phyloP scores from a whole-genome alignment of 2,888 invertebrate genomes.

The Philhelius pedissequus region DNA sequence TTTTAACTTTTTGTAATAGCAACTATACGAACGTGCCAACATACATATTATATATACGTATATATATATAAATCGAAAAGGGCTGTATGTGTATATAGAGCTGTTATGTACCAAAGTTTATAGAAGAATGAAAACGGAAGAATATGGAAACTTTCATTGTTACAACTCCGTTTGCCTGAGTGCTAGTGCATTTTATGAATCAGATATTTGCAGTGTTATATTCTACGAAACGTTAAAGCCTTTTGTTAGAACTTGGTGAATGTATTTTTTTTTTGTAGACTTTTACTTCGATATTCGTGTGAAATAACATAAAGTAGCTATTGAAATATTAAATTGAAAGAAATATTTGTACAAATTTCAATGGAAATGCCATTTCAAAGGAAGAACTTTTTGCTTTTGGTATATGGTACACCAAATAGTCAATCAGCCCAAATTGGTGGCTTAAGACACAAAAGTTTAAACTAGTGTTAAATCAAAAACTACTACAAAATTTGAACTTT shows the following conservation, averaged over 20 bases:
- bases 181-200: constrained; percentile 33
- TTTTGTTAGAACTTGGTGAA: constrained; percentile 36
- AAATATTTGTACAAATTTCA: background rate
- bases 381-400: too few species aligned
- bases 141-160: constrained; percentile 58
- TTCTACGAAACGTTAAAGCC: constrained; percentile 39
- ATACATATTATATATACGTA: background rate
- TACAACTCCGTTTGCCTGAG: constrained; percentile 25
- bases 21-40: too few species aligned
- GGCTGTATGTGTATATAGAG: too few species aligned
- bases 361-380: too few species aligned
- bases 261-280: background rate
- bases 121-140: constrained; percentile 11
- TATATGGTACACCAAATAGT: too few species aligned
- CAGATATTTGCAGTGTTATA: constrained; percentile 32
- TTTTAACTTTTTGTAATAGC: constrained; percentile 1
- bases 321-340: background rate
- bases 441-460: too few species aligned
- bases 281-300: constrained; percentile 7
- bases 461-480: too few species aligned
- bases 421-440: too few species aligned
- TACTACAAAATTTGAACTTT: too few species aligned
- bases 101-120: too few species aligned
- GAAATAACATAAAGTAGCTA: constrained; percentile 20
- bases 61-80: background rate